phyloP scores from a whole-genome alignment of 2,113 vertebrate genomes.

The Phocoena sinus region DNA sequence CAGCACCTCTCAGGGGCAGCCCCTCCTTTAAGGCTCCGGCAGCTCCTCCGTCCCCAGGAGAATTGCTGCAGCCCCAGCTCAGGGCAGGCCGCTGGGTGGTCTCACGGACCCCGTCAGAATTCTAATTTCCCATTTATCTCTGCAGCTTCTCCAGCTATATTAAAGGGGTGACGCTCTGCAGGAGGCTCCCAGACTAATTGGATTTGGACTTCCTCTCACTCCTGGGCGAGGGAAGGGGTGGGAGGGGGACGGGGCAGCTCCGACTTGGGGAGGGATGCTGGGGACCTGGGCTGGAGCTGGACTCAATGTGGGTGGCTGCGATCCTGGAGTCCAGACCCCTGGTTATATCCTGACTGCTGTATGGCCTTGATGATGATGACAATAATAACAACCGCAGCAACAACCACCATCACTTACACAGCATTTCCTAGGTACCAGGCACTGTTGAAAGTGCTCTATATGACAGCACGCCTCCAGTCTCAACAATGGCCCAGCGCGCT shows the following conservation, averaged over 20 bases:
- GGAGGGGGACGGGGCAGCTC: not conserved
- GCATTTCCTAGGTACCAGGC: not conserved
- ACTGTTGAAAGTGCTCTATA: not conserved
- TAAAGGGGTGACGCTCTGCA: constrained; percentile 64
- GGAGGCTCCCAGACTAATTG: constrained; percentile 77
- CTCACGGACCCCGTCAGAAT: constrained; percentile 72
- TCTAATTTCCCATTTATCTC: constrained; percentile 79
- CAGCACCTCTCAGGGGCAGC: not conserved
- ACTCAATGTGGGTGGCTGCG: not conserved
- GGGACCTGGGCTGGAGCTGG: not conserved
- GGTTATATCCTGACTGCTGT: not conserved
- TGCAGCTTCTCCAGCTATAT: constrained; percentile 69
- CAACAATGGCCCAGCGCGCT: not conserved
- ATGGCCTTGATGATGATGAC: not conserved
- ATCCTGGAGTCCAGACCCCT: not conserved
- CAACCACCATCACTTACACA: not conserved
- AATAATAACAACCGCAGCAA: not conserved
- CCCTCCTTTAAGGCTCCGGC: not conserved
- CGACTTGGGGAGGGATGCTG: not conserved
- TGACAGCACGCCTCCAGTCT: accelerated
- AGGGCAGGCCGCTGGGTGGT: constrained; percentile 28
- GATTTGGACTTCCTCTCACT: constrained; percentile 73
- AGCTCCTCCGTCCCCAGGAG: not conserved
- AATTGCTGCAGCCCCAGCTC: not conserved
- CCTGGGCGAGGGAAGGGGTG: not conserved